Evolutionary conservation across 2,797 vertebrate genomes (phyloP), one percentile per base, ranked within the genome.

Genomic region (Austrolebias charrua): DNA sequence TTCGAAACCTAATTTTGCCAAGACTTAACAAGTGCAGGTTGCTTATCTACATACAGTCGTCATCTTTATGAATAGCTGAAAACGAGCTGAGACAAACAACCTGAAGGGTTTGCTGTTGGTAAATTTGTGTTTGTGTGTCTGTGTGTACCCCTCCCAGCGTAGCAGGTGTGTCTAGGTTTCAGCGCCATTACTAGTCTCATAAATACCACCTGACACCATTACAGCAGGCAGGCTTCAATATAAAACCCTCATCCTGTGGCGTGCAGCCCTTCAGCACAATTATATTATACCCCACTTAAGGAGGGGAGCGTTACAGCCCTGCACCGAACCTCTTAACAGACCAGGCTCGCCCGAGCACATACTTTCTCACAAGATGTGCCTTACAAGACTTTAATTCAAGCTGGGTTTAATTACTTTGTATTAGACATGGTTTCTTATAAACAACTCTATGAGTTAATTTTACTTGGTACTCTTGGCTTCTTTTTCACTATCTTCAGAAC

Each of bases 191-290:
- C 81, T 54, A 69, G 63, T 83, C 82, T 80, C 83, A 88, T 87
- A 89, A 89, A 88, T 83, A 88, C 84, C 88, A 81, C 69, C 82
- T 88, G 86, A 88, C 81, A 86, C 74, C 1, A 72, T 71, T 79
- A 55, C 79, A 86, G 83, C 80, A 80, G 80, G 66, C 84, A 71
- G 77, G 68, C 78, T 57, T 74, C 57, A n/a, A 55, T 83, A 81
- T 85, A 83, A 86, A 84, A 75, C 61, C 60, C 76, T 81, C 60
- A 70, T 81, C 79, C 82, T 4, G 65, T 59, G 80, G 81, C 4
- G 78, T 63, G 73, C 75, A 78, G 63, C 76, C 75, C 71, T 69
- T 78, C 78, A 78, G 82, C 80, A 71, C 77, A 80, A 71, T 83
- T 69, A 78, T 72, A 79, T 82, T 80, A 81, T 46, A 63, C 11